These are phyloP conservation scores for Murina feae DNA, from an alignment of 2,113 vertebrate genomes.

Conservation along the genomic window DNA sequence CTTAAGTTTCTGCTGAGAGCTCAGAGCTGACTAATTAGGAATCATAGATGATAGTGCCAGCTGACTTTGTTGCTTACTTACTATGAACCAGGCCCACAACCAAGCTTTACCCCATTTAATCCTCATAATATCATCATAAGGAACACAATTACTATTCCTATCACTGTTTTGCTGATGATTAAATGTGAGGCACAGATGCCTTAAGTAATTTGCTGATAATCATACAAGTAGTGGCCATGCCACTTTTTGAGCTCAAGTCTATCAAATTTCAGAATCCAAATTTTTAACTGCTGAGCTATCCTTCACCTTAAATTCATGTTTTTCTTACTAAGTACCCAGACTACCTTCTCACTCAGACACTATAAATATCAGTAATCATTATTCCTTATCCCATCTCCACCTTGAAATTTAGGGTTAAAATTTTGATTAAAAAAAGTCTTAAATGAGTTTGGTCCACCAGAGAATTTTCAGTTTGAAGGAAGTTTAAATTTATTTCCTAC, in stretches of 20 bases:
- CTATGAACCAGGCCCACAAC: neutral
- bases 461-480: neutral
- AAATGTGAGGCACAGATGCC: neutral
- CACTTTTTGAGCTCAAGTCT: neutral
- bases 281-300: neutral
- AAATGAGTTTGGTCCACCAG: neutral
- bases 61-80: neutral
- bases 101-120: neutral
- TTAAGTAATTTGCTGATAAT: neutral
- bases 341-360: neutral
- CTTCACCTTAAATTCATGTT: neutral
- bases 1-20: too few species aligned
- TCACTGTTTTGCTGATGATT: neutral
- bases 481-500: constrained; percentile 6
- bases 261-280: neutral
- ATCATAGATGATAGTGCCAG: neutral
- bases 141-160: neutral
- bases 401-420: neutral
- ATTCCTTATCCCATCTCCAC: neutral
- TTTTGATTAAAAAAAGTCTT: neutral
- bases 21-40: too few species aligned
- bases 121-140: neutral
- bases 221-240: neutral
- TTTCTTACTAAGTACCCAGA: neutral
- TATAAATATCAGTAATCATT: neutral